phyloP scores from a whole-genome alignment of 2,888 invertebrate species.

The Acanthacorydalis orientalis region DNA sequence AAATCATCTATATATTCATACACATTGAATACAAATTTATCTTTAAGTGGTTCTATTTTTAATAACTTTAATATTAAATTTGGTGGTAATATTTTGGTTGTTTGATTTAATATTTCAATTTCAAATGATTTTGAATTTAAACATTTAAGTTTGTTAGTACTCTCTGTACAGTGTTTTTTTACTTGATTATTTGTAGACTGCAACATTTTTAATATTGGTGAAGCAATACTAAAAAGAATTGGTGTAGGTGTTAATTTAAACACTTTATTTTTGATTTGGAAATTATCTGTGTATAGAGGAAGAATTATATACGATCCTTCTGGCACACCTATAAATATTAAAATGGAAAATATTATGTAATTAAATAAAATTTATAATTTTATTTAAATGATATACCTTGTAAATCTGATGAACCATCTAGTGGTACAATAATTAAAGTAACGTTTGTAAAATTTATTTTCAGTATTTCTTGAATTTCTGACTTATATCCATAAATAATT shows the following conservation, averaged over 20 bases:
- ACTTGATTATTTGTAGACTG: slow-evolving; percentile 18
- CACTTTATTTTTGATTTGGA: slow-evolving; percentile 12
- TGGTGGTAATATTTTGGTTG: slow-evolving; percentile 7
- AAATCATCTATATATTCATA: slow-evolving; percentile 12
- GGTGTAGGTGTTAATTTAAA: slow-evolving; percentile 18
- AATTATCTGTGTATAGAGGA: slow-evolving; percentile 16
- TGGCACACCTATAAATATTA: slow-evolving; percentile 18
- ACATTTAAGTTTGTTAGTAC: slow-evolving; percentile 10
- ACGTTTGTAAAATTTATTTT: slow-evolving; percentile 1
- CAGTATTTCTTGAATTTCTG: slow-evolving; percentile 2
- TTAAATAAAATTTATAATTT: slow-evolving; percentile 3
- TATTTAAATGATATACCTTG: slow-evolving; percentile 11
- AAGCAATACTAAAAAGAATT: slow-evolving; percentile 21
- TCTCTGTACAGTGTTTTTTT: slow-evolving; percentile 19
- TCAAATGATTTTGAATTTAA: slow-evolving; percentile 4
- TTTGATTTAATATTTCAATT: slow-evolving; percentile 7
- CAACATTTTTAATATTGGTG: slow-evolving; percentile 17
- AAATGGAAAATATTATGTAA: not conserved
- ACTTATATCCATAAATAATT: not conserved
- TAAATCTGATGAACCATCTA: slow-evolving; percentile 15
- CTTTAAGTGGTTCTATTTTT: slow-evolving; percentile 18
- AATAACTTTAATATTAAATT: slow-evolving; percentile 14
- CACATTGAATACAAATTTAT: slow-evolving; percentile 20
- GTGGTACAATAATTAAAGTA: slow-evolving; percentile 13
- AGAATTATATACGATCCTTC: slow-evolving; percentile 19